Evolutionary conservation across 2,113 vertebrate species (phyloP).

Genomic region (Tor tambroides): DNA sequence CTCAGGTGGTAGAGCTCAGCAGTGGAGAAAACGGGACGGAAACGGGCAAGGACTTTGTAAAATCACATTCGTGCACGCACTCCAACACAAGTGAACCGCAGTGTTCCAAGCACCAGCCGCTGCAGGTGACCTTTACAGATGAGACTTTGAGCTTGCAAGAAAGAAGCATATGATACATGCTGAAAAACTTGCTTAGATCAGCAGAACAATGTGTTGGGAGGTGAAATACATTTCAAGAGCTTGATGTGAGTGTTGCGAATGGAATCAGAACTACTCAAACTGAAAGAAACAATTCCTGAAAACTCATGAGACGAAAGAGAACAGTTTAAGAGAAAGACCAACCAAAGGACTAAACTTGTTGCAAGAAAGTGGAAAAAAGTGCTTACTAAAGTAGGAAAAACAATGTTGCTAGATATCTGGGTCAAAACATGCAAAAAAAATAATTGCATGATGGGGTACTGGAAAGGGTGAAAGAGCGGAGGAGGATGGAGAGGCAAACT

Average conservation of each 20-base stretch:
- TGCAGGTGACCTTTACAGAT: constrained; percentile 86
- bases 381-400: not conserved
- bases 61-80: not conserved
- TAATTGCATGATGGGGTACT: not conserved
- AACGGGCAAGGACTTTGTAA: constrained; percentile 41
- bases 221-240: too few relatives aligned
- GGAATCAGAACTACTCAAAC: not conserved
- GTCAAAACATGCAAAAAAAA: not conserved
- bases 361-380: not conserved
- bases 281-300: not conserved
- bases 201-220: not conserved
- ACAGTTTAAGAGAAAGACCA: not conserved
- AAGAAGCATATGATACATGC: constrained; percentile 81
- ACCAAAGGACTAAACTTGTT: not conserved
- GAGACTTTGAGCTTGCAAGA: constrained; percentile 83
- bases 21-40: constrained; percentile 65
- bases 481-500: not conserved
- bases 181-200: not conserved
- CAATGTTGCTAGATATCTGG: not conserved
- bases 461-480: not conserved
- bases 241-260: too few relatives aligned
- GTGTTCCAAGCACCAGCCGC: constrained; percentile 72
- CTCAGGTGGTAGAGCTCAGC: constrained; percentile 64
- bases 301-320: not conserved
- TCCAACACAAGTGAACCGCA: constrained; percentile 48